Base-by-base conservation (phyloP, 1,140 invertebrate species). In the Halesus radiatus region DNA sequence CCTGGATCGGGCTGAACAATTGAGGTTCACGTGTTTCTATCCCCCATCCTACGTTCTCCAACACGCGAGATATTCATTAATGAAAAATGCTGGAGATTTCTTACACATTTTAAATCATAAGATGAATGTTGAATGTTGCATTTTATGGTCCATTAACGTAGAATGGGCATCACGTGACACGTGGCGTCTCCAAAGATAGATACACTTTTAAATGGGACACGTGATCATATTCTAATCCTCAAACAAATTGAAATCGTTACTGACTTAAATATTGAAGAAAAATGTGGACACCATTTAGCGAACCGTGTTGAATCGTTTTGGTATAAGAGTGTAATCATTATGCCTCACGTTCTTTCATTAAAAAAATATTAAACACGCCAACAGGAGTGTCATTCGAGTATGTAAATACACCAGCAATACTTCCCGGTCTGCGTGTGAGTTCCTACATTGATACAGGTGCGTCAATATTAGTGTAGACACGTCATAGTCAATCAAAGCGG, bases 11-110 rank as follows among this genome's bases (percentile, higher is more conserved):
- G 13, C 37, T 7, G 37, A 45, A 10, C 37, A 45, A 45, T 45
- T 10, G 37, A 45, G 37, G 8, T 45, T 13, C 10, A 45, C 37
- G 3, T 13, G 10, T 45, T 45, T 45, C 1, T 45, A 13, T 13
- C 37, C 37, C 8, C 3, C 10, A 13, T 45, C 37, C 10, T 45
- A 45, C 37, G 1, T 45, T 13, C 10, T 7, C 3, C 37, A 80
- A 68, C 74, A 76, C 79, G 79, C 79, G 79, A 80, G 79, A 80
- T 60, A 50, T 75, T 80, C 79, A 76, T 80, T 80, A 80, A 56
- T 80, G 58, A 80, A 76, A 73, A 79, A 79, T 79, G 52, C 53
- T 64, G 60, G 26, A 32, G 32, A 3, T 32, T 32, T 32, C 4
- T 32, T 32, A 32, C 6, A 32, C 32, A 32, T 6, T 32, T 32